Evolutionary conservation across 92 coral and sea anemone genomes (phyloP).

Genomic region (Bergia sp.): DNA sequence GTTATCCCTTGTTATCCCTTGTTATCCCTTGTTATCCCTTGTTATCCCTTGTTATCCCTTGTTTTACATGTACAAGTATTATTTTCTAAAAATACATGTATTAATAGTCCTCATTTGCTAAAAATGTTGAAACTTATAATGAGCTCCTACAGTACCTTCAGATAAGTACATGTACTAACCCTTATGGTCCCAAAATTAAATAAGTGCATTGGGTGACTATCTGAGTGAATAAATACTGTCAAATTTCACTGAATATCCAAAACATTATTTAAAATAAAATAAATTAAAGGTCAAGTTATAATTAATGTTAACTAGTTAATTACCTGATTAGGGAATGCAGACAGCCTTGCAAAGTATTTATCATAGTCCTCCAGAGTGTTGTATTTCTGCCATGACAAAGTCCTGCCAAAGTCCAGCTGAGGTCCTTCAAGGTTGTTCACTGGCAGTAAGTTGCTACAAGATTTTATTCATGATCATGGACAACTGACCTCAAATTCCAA

Average conservation of each 20-base stretch:
- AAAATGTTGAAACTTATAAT: too few relatives aligned
- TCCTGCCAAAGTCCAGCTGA: slow-evolving; percentile 81
- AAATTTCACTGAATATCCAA: not conserved
- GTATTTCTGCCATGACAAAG: slow-evolving; percentile 94
- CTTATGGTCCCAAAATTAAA: too few relatives aligned
- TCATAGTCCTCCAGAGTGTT: slow-evolving; percentile 74
- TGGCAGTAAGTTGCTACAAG: slow-evolving; percentile 72
- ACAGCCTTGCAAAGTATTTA: slow-evolving; percentile 77
- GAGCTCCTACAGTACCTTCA: too few relatives aligned
- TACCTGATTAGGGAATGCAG: slow-evolving; percentile 85
- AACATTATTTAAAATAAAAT: not conserved
- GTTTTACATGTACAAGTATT: too few relatives aligned
- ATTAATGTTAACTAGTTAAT: too few relatives aligned
- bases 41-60: not conserved
- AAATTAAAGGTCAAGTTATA: not conserved
- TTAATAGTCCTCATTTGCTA: too few relatives aligned
- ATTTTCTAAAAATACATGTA: too few relatives aligned
- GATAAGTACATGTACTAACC: too few relatives aligned
- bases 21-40: not conserved
- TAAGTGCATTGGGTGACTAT: too few relatives aligned
- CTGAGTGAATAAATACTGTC: too few relatives aligned
- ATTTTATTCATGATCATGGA: not conserved
- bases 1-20: too few relatives aligned
- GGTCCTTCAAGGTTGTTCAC: slow-evolving; percentile 90
- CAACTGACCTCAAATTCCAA: not conserved